Evolutionary conservation across 2,888 invertebrate genomes (phyloP), one percentile per base, ranked within the genome.

Genomic region (Pasiphila rectangulata): DNA sequence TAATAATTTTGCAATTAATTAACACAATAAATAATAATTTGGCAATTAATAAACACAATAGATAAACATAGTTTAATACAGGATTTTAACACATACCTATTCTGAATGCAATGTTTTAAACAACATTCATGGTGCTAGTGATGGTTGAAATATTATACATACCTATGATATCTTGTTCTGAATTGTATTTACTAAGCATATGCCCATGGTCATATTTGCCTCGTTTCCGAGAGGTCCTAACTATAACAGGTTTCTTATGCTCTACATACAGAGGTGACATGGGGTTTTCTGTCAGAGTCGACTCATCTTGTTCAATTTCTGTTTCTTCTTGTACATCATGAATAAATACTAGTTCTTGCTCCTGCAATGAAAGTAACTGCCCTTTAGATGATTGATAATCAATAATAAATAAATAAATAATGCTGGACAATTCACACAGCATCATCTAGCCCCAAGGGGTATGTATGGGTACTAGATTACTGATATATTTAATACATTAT

Each of bases 311-410:
- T 0, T 46, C 47, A 27, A 47, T 56, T 37, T 56, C 58, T 2
- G 13, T 17, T 4, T 56, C 54, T 6, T 9, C 5, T 16, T 49
- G n/a, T 4, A 19, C 32, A 32, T 32, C 40, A 4, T 53, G 38
- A 3, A 55, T 25, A 19, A 34, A 56, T 17, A 53, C 56, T 23
- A 50, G 9, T 7, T 54, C 57, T 37, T 50, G 47, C 1, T 57
- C 59, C 59, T 59, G 35, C 2, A 56, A 54, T 12, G 1, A 29
- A 23, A n/a, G n/a, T n/a, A n/a, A n/a, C n/a, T n/a, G n/a, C n/a
- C n/a, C n/a, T n/a, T n/a, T n/a, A n/a, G n/a, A n/a, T n/a, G n/a
- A n/a, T n/a, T n/a, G n/a, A n/a, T n/a, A n/a, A n/a, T n/a, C n/a
- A n/a, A n/a, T n/a, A n/a, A n/a, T n/a, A 19, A 12, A 7, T 13